These are phyloP conservation scores for Xenentodon cancila DNA, from an alignment of 2,797 vertebrate genomes.

Conservation along the genomic window DNA sequence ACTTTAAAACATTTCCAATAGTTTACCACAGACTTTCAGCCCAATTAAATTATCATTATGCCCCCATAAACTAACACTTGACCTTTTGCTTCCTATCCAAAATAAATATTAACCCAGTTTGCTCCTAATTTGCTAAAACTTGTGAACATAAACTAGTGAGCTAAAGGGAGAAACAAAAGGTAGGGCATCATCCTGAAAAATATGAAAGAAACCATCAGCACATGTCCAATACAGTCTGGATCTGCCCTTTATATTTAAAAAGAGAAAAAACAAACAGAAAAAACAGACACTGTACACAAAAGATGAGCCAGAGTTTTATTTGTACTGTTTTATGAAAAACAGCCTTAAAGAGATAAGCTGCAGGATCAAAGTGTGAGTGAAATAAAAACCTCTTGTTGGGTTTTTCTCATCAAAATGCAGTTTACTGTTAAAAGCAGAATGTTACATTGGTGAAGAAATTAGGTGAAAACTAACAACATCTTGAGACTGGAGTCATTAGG, in stretches of 20 bases:
- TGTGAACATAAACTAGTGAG: neutral
- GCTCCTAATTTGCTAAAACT: neutral
- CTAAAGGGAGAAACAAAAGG: neutral
- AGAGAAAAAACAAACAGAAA: neutral
- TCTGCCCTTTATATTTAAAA: neutral
- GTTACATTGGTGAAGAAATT: neutral
- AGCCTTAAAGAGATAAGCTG: conserved; percentile 25
- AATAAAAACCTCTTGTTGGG: conserved; percentile 30
- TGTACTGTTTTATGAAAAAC: conserved; percentile 51
- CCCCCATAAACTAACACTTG: neutral
- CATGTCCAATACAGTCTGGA: neutral
- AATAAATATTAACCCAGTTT: conserved; percentile 2
- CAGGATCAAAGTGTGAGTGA: conserved; percentile 60
- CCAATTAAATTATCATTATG: neutral
- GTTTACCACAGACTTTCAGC: neutral
- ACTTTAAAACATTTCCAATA: neutral
- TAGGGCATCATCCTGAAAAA: no score
- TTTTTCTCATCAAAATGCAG: conserved; percentile 2
- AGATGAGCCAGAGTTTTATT: conserved; percentile 15
- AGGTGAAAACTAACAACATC: neutral
- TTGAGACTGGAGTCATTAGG: conserved; percentile 5
- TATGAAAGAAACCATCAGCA: neutral
- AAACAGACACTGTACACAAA: neutral
- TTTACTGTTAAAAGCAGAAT: conserved; percentile 15
- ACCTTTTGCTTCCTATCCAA: neutral